These are phyloP conservation scores for Scrobipalpa costella DNA, from an alignment of 2,888 invertebrate species.

Conservation along the genomic window DNA sequence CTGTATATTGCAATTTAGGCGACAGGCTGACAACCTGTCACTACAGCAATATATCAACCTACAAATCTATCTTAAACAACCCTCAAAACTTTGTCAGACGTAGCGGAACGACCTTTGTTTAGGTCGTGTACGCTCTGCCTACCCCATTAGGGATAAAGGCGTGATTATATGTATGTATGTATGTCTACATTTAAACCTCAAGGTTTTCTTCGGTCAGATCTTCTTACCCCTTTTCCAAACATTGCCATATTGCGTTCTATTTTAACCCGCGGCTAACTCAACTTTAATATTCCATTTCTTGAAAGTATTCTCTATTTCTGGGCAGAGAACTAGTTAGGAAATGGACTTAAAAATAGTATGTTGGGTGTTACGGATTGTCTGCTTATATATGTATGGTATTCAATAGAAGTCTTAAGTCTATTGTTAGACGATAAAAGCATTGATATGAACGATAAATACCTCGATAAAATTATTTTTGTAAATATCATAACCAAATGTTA, in stretches of 20 bases:
- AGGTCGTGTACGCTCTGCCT: too few relatives aligned
- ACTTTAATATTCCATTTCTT: slow-evolving; percentile 13
- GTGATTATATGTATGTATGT: too few relatives aligned
- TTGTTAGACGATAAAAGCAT: neutral
- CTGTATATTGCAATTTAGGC: too few relatives aligned
- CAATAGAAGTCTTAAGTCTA: neutral
- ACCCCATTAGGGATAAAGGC: too few relatives aligned
- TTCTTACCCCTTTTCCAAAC: slow-evolving; percentile 22
- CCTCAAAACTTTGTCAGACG: too few relatives aligned
- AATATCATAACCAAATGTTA: too few relatives aligned
- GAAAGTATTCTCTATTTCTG: slow-evolving; percentile 22
- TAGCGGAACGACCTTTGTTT: too few relatives aligned
- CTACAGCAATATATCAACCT: too few relatives aligned
- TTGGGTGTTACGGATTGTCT: neutral
- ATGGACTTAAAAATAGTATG: neutral
- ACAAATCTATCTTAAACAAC: too few relatives aligned
- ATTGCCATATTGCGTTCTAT: slow-evolving; percentile 13
- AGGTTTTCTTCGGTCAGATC: neutral
- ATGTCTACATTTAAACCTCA: too few relatives aligned
- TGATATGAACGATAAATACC: neutral
- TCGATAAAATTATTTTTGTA: too few relatives aligned
- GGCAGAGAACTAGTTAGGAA: slow-evolving; percentile 7
- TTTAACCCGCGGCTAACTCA: slow-evolving; percentile 1
- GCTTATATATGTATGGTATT: neutral
- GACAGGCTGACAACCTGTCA: too few relatives aligned